A percentile compares a stretch with the other conserved stretches of the same genome.
These are phyloP conservation scores for Andrena bucephala DNA, from an alignment of 2,888 invertebrate genomes.

Conservation along the genomic window DNA sequence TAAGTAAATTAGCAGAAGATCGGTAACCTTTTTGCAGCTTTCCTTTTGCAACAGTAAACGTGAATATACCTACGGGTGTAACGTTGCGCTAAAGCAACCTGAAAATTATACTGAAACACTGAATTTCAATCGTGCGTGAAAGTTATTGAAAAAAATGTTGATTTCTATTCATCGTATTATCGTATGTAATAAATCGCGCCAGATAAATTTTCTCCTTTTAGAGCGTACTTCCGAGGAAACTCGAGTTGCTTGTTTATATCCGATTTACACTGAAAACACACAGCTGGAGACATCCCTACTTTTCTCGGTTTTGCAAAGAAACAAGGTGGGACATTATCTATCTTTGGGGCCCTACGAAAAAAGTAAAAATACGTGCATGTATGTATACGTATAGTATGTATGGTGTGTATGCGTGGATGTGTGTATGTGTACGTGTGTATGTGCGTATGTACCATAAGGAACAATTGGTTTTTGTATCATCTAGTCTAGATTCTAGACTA, in stretches of 20 bases:
- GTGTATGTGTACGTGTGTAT: too few relatives aligned
- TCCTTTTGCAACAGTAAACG: neutral
- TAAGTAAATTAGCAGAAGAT: neutral
- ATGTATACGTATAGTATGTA: too few relatives aligned
- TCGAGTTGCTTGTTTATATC: neutral
- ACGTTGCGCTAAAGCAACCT: neutral
- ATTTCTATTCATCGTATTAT: slow-evolving; percentile 17
- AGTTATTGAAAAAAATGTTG: neutral
- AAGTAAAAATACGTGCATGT: slow-evolving; percentile 7
- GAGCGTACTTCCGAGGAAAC: too few relatives aligned
- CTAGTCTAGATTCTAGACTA: too few relatives aligned
- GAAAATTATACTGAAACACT: neutral
- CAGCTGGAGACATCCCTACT: slow-evolving; percentile 44
- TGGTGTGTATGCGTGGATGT: too few relatives aligned
- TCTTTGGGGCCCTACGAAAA: neutral
- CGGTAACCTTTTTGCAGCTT: neutral
- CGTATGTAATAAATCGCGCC: too few relatives aligned
- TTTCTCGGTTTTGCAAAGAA: slow-evolving; percentile 38
- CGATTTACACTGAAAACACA: neutral
- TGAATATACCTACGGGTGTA: too few relatives aligned
- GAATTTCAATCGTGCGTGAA: neutral
- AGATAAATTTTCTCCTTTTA: too few relatives aligned
- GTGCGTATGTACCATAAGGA: too few relatives aligned
- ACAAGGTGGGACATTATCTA: slow-evolving; percentile 24
- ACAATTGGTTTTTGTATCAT: too few relatives aligned